phyloP scores from a whole-genome alignment of 2,888 invertebrate genomes.

The Anodontia alba region DNA sequence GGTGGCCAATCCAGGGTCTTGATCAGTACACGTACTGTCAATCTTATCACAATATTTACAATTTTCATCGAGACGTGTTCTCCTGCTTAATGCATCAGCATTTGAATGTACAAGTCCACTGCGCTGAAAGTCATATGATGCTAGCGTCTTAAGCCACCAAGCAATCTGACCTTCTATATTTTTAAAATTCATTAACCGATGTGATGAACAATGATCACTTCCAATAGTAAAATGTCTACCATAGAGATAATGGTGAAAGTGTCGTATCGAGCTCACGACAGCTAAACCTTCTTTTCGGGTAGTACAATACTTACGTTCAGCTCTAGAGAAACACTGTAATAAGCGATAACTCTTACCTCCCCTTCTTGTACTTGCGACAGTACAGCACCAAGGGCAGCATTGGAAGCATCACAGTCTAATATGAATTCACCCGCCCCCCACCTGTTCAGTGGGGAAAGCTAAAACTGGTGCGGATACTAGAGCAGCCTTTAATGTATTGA shows the following conservation, averaged over 20 bases:
- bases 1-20: not conserved
- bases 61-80: not conserved
- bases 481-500: not conserved
- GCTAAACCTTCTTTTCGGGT: conserved; percentile 54
- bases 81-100: not conserved
- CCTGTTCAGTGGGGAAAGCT: too few species aligned
- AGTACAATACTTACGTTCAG: conserved; percentile 44
- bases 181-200: conserved; percentile 46
- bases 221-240: conserved; percentile 46
- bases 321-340: too few species aligned
- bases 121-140: not conserved
- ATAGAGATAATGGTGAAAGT: conserved; percentile 59
- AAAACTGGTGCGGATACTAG: not conserved
- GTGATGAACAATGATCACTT: conserved; percentile 57
- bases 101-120: not conserved
- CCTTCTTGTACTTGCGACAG: too few species aligned
- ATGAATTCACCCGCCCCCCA: too few species aligned
- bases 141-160: conserved; percentile 38
- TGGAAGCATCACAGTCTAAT: too few species aligned
- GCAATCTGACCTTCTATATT: conserved; percentile 42
- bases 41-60: not conserved
- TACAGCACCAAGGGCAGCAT: too few species aligned
- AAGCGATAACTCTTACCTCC: too few species aligned
- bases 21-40: not conserved
- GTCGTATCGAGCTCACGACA: conserved; percentile 50